These are phyloP conservation scores for Oncorhynchus kisutch DNA, from an alignment of 2,113 vertebrate genomes.

Conservation along the genomic window DNA sequence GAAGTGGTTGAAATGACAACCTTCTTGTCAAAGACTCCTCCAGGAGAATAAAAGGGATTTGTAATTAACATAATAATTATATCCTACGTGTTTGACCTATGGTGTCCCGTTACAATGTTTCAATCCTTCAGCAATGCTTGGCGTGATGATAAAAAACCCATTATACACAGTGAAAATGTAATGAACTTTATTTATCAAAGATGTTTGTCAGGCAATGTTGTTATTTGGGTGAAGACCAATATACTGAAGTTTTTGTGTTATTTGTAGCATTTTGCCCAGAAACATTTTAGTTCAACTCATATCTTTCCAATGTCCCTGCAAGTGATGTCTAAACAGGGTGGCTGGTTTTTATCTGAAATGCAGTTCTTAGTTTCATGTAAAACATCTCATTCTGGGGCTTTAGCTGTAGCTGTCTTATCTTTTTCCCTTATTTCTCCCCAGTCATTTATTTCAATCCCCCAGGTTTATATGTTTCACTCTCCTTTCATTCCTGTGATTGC, in stretches of 20 bases:
- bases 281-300: conserved; percentile 70
- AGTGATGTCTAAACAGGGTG: conserved; percentile 73
- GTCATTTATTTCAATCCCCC: conserved; percentile 73
- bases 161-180: conserved; percentile 59
- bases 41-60: conserved; percentile 70
- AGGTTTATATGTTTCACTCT: conserved; percentile 73
- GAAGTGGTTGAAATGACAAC: conserved; percentile 74
- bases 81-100: conserved; percentile 76
- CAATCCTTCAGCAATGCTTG: conserved; percentile 64
- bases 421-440: conserved; percentile 67
- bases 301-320: conserved; percentile 68
- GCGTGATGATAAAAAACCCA: conserved; percentile 54
- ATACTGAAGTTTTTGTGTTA: conserved; percentile 69
- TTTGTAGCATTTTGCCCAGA: conserved; percentile 64
- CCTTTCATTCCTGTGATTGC: conserved; percentile 72
- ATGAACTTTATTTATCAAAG: conserved; percentile 75
- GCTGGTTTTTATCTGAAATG: conserved; percentile 69
- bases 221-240: conserved; percentile 64
- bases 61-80: conserved; percentile 79
- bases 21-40: conserved; percentile 73
- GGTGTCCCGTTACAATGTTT: conserved; percentile 66
- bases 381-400: conserved; percentile 74
- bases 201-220: conserved; percentile 68
- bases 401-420: conserved; percentile 68
- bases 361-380: conserved; percentile 72